Conservation (phyloP, 2,797 vertebrate species). For the Sparus aurata region DNA sequence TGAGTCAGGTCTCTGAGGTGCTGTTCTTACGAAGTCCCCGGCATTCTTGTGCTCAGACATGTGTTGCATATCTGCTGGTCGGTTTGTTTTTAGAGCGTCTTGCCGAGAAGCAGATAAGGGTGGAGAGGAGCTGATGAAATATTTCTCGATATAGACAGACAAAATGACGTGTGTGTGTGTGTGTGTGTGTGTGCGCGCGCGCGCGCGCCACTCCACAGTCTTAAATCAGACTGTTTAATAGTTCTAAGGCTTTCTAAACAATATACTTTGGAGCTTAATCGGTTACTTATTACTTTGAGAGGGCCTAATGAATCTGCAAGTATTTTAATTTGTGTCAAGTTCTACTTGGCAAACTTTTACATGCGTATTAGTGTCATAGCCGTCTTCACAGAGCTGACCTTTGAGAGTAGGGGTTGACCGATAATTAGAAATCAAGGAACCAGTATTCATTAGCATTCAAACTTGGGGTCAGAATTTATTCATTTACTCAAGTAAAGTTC, state of each 20-base stretch:
- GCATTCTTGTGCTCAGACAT: conserved; percentile 40
- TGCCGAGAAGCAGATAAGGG: conserved; percentile 17
- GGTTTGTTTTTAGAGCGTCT: conserved; percentile 29
- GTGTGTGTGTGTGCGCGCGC: conserved; percentile 12
- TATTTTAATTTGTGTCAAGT: neutral
- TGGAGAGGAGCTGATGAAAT: conserved; percentile 21
- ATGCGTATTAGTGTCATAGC: neutral
- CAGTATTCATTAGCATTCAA: no score
- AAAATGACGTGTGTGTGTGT: neutral
- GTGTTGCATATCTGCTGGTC: conserved; percentile 17
- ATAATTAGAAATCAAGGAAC: no score
- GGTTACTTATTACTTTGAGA: neutral
- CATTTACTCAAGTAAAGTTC: no score
- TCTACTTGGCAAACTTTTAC: conserved; percentile 6
- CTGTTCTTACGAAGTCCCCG: conserved; percentile 49
- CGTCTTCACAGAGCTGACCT: neutral
- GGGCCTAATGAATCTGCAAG: neutral
- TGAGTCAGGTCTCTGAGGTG: conserved; percentile 57
- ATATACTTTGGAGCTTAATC: neutral
- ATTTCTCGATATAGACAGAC: conserved; percentile 23
- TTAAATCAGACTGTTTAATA: conserved; percentile 16
- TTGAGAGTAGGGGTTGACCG: neutral
- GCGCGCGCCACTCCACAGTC: conserved; percentile 1
- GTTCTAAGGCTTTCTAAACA: conserved; percentile 22
- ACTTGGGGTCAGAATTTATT: no score